Conservation (phyloP, 1,140 invertebrate species). For the Stratiolaelaps scimitus region DNA sequence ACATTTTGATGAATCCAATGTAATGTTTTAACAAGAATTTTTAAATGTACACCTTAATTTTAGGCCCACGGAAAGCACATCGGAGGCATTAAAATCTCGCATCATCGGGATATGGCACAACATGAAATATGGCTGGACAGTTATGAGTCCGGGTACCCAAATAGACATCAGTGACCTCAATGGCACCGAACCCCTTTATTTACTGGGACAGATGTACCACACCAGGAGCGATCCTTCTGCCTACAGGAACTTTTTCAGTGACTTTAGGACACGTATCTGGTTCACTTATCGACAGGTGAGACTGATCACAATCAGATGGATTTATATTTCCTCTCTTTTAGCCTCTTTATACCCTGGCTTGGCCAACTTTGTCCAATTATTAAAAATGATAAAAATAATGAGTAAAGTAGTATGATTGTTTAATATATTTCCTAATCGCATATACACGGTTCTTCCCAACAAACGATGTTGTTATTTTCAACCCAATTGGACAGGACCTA, state of each 20-base stretch:
- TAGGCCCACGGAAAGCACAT: background rate
- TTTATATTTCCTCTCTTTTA: no score
- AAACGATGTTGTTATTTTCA: no score
- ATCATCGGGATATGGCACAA: slow-evolving; percentile 59
- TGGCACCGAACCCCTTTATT: slow-evolving; percentile 52
- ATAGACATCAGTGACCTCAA: slow-evolving; percentile 21
- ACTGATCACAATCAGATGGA: background rate
- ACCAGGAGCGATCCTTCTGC: slow-evolving; percentile 46
- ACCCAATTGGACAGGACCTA: no score
- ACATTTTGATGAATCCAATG: no score
- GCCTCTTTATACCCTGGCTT: no score
- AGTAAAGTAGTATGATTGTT: no score
- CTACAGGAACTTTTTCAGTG: slow-evolving; percentile 39
- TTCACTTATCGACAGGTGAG: slow-evolving; percentile 17
- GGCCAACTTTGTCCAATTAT: no score
- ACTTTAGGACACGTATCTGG: slow-evolving; percentile 31
- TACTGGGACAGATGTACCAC: slow-evolving; percentile 66
- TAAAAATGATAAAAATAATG: no score
- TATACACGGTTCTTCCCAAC: no score
- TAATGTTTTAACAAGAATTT: no score
- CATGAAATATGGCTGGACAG: slow-evolving; percentile 58
- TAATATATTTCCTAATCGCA: no score
- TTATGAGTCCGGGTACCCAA: slow-evolving; percentile 5
- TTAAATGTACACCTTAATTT: no score
- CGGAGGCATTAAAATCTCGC: background rate